Evolutionary conservation across 2,888 invertebrate genomes (phyloP), one percentile per base, ranked within the genome.

Genomic region (Lasioglossum leucozonium): DNA sequence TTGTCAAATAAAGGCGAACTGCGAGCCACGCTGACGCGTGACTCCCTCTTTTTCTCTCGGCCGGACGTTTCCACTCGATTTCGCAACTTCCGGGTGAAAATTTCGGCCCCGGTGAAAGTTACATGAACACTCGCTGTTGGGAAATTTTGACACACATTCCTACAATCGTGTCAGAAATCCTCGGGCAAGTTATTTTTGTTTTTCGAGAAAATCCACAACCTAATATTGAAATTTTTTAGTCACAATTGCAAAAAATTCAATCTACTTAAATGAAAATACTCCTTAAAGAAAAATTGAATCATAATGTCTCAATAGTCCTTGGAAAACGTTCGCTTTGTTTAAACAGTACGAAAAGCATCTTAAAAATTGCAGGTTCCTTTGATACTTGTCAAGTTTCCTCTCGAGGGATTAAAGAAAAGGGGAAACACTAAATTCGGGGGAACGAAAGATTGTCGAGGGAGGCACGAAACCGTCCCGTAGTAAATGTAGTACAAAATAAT

Each of bases 401-500:
- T 42, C 22, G 0, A 22, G 11, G 10, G 22, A 22, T 22, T 10
- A 22, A 37, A 16, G 37, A 8, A 22, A 37, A 16, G 37, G 18
- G 18, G 37, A 30, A 16, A 16, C 8, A 16, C 30, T 10, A 22
- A 18, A 37, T 67, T 67, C 18, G 6, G 67, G n/a, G 18, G 34
- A 18, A 10, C 22, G 4, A 22, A 67, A n/a, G 34, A 22, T 67
- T 10, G 37, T 37, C 37, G 22, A 40, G 37, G 37, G 16, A 51
- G 34, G 18, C 4, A 10, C 37, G 37, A 34, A n/a, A 58, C 16
- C 67, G 77, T 77, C 47, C 40, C 65, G 58, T 74, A 71, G 84
- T 47, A 65, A 84, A 82, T 77, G 77, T 84, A 69, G 62, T 77
- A 77, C 77, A 77, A 84, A 82, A 74, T 83, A 84, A 26, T 47